Conservation (phyloP, 2,113 vertebrate species). For the Dicaeum eximium region DNA sequence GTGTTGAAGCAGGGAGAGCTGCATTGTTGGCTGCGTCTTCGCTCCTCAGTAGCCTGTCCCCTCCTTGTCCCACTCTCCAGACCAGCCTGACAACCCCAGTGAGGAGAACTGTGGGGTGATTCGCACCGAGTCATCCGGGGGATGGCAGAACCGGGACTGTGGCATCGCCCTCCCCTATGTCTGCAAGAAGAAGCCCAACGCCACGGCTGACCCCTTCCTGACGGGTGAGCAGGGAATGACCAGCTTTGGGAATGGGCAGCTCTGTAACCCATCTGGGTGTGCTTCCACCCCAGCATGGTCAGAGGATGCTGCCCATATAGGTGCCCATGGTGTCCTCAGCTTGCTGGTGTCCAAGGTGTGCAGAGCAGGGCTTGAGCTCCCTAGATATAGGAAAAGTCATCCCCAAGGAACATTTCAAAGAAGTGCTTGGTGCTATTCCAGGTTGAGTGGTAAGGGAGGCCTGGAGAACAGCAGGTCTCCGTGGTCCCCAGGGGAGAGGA, state of each 20-base stretch:
- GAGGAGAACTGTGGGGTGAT: constrained; percentile 95
- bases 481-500: neutral
- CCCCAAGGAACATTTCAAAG: neutral
- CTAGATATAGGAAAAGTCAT: neutral
- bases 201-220: constrained; percentile 76
- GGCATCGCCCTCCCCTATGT: constrained; percentile 88
- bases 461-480: fast-evolving
- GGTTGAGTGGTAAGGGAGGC: neutral
- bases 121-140: constrained; percentile 86
- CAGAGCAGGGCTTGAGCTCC: neutral
- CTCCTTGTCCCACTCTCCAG: constrained; percentile 49
- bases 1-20: neutral
- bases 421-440: fast-evolving
- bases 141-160: constrained; percentile 94
- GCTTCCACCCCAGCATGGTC: fast-evolving
- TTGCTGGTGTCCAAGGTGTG: neutral
- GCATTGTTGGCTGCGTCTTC: neutral
- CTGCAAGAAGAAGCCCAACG: constrained; percentile 93
- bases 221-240: constrained; percentile 62
- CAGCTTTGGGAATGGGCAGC: neutral
- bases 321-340: neutral
- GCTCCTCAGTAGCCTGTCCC: neutral
- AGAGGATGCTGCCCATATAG: neutral
- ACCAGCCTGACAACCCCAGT: constrained; percentile 86
- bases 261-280: fast-evolving